Evolutionary conservation across 2,797 vertebrate species (phyloP), one percentile per base, ranked within the genome.

Genomic region (Channallabes apus): DNA sequence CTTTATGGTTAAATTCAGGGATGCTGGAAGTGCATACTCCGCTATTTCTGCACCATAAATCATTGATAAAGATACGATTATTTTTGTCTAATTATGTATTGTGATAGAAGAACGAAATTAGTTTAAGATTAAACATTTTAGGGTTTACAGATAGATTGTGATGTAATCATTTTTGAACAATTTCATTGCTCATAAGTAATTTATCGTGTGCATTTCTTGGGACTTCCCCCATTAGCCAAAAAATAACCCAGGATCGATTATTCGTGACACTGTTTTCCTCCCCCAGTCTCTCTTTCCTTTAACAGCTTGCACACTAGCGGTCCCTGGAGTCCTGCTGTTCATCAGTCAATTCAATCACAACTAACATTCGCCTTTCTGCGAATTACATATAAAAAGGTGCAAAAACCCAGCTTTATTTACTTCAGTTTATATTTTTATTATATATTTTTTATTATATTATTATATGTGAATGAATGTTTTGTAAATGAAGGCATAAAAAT

Each of bases 1-100:
- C 65, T 87, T 82, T 72, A 87, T 67, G 68, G 59, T 82, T 54
- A 73, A 80, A 86, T 86, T 79, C 59, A 82, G 67, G 82, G 87
- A 79, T 81, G 82, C 73, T 84, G 35, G 64, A 77, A 80, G 38
- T 27, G 67, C 6, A 35, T 61, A 62, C 75, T 38, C 65, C n/a
- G 38, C 83, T 35, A 51, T 62, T 81, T 51, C 68, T 65, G 71
- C 79, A 75, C 56, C 72, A 22, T 81, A 67, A 82, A 46, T 82
- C 71, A 67, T n/a, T 64, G 73, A 58, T 67, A 82, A 69, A 82
- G 6, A 62, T 6, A 38, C 24, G 15, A 77, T 41, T 35, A 22
- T 41, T 85, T 81, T 54, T 54, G 12, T 54, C 11, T 14, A 14
- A 3, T 54, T 54, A 14, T 65, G 20, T 29, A 73, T 64, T 76